Percentiles rank a stretch among this genome's conserved stretches.
Conservation (phyloP, 2,888 invertebrate species). For the Altica lythri region DNA sequence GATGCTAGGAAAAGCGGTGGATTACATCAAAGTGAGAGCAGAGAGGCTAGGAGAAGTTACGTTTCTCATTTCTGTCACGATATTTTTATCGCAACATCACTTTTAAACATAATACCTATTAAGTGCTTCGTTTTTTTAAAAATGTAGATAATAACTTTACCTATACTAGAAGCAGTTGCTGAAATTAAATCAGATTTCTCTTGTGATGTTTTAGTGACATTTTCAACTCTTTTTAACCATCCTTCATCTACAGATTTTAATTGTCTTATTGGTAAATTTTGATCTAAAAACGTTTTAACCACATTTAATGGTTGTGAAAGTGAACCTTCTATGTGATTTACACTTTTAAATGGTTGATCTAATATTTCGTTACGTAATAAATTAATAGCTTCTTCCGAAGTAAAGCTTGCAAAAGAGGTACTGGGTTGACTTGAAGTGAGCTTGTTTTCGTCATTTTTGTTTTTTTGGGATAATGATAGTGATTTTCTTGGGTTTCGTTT, state of each 20-base stretch:
- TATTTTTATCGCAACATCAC: too few species aligned
- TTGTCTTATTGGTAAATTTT: slow-evolving; percentile 41
- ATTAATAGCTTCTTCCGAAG: slow-evolving; percentile 38
- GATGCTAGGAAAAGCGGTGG: too few species aligned
- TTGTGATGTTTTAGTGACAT: slow-evolving; percentile 37
- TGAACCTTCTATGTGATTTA: slow-evolving; percentile 27
- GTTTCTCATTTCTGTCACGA: too few species aligned
- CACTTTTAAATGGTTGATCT: slow-evolving; percentile 30
- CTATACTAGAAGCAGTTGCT: too few species aligned
- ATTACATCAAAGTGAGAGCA: too few species aligned
- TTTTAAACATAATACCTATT: too few species aligned
- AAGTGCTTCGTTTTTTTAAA: too few species aligned
- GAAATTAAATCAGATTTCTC: slow-evolving; percentile 29
- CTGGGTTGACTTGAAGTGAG: slow-evolving; percentile 38
- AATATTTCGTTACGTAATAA: slow-evolving; percentile 28
- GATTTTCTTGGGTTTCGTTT: slow-evolving; percentile 80
- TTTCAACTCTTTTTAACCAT: slow-evolving; percentile 63
- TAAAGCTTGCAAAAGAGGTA: slow-evolving; percentile 31
- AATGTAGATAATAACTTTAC: too few species aligned
- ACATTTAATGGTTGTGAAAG: slow-evolving; percentile 47
- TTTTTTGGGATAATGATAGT: slow-evolving; percentile 53
- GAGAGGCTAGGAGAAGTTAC: too few species aligned
- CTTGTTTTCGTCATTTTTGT: slow-evolving; percentile 40
- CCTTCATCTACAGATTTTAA: slow-evolving; percentile 60
- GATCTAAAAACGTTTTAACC: slow-evolving; percentile 45